Conservation (phyloP, 1,140 invertebrate genomes). For the Microplitis demolitor region DNA sequence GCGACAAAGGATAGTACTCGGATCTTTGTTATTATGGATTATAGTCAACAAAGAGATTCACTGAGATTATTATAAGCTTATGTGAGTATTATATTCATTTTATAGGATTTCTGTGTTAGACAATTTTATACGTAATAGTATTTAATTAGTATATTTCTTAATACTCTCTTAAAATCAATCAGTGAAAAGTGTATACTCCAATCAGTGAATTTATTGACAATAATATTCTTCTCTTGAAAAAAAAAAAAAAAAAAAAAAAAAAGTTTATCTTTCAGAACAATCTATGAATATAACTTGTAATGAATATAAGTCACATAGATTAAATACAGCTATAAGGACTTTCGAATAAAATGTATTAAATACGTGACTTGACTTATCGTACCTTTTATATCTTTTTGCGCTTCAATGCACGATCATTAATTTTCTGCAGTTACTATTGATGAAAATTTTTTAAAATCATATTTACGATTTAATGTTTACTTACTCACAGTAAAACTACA, state of each 20-base stretch:
- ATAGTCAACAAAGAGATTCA: not conserved
- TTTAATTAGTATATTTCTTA: too few relatives aligned
- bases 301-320: not conserved
- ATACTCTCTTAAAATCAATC: too few relatives aligned
- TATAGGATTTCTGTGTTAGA: too few relatives aligned
- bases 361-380: conserved; percentile 36
- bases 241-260: too few relatives aligned
- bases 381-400: conserved; percentile 7
- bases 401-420: not conserved
- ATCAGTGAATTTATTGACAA: too few relatives aligned
- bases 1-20: conserved; percentile 10
- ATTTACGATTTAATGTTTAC: not conserved
- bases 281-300: not conserved
- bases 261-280: too few relatives aligned
- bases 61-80: not conserved
- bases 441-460: conserved; percentile 5
- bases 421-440: conserved; percentile 19
- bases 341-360: conserved; percentile 34
- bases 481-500: not conserved
- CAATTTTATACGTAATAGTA: too few relatives aligned
- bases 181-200: too few relatives aligned
- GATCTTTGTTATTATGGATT: conserved; percentile 1
- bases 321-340: conserved; percentile 3
- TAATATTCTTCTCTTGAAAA: too few relatives aligned
- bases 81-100: too few relatives aligned